These are phyloP conservation scores for Chymomyza fuscimana DNA, from an alignment of 2,888 invertebrate species.

Conservation along the genomic window DNA sequence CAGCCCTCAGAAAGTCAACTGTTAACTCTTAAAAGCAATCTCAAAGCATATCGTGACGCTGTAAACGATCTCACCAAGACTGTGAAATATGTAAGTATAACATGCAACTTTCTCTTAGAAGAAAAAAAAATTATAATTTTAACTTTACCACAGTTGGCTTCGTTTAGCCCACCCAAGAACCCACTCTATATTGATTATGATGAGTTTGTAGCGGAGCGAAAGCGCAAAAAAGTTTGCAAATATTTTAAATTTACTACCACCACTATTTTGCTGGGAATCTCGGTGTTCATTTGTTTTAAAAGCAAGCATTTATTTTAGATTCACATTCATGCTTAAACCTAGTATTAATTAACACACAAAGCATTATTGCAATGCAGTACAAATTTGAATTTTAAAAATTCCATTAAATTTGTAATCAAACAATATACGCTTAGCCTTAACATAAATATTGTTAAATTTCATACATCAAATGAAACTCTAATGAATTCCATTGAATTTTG, in stretches of 20 bases:
- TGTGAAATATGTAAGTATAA: constrained; percentile 74
- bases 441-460: background rate
- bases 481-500: constrained; percentile 18
- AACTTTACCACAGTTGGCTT: constrained; percentile 59
- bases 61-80: constrained; percentile 69
- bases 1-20: constrained; percentile 50
- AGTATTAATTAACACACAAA: constrained; percentile 26
- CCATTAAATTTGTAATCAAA: background rate
- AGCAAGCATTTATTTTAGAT: constrained; percentile 67
- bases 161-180: constrained; percentile 74
- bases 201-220: constrained; percentile 70
- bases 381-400: constrained; percentile 13
- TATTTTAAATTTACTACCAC: constrained; percentile 77
- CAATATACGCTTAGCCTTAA: background rate
- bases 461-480: background rate
- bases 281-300: constrained; percentile 75
- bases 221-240: constrained; percentile 63
- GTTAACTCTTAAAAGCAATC: constrained; percentile 45
- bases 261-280: constrained; percentile 72
- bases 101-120: background rate
- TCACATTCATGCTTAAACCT: background rate
- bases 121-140: constrained; percentile 1
- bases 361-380: constrained; percentile 4
- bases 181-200: constrained; percentile 77
- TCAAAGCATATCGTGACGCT: constrained; percentile 65